Base-by-base conservation (phyloP, 2,113 vertebrate species). In the Phyllostomus discolor region DNA sequence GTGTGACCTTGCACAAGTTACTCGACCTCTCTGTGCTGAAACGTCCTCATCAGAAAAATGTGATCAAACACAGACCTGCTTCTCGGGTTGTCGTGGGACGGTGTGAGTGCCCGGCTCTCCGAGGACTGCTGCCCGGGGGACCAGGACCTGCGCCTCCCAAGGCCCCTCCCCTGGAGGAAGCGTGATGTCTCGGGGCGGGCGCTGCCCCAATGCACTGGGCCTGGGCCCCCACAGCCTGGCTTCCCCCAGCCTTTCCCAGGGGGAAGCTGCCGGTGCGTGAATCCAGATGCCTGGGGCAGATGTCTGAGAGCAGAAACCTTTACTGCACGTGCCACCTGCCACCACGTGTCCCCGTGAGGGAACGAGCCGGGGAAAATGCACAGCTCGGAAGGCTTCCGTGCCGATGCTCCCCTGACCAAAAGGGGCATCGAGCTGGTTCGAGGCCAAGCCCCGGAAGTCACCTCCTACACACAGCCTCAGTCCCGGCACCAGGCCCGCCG, bases 321-420 rank as follows among this genome's bases (percentile, higher is more conserved):
- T 35, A 15, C 62, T 59, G n/a, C 54, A 22, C 0, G 9, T 24
- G 57, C 22, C 57, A 59, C 24, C 17, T 0, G 16, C 46, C 16
- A 16, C 38, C 12, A 0, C 1, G 48, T 28, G 19, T 43, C 7
- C 35, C 28, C 15, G 0, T 0, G 2, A 43, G 11, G 59, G 38
- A 83, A 43, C 50, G 8, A 54, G 24, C 1, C 8, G 12, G 14
- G 35, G 7, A 10, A 59, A n/a, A 54, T 0, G 2, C 24, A 16
- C 24, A 28, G 9, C 78, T 72, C 0, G 52, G 89, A 31, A 70
- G 50, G n/a, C n/a, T 46, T 28, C 1, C 16, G n/a, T 50, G 28
- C 41, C 11, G 22, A 62, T 66, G 15, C 5, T 12, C 7, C 4
- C 33, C 41, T 31, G 67, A 38, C 11, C 41, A 2, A 5, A 79